Evolutionary conservation across 2,888 invertebrate genomes (phyloP).

Genomic region (Drosophila ezoana): DNA sequence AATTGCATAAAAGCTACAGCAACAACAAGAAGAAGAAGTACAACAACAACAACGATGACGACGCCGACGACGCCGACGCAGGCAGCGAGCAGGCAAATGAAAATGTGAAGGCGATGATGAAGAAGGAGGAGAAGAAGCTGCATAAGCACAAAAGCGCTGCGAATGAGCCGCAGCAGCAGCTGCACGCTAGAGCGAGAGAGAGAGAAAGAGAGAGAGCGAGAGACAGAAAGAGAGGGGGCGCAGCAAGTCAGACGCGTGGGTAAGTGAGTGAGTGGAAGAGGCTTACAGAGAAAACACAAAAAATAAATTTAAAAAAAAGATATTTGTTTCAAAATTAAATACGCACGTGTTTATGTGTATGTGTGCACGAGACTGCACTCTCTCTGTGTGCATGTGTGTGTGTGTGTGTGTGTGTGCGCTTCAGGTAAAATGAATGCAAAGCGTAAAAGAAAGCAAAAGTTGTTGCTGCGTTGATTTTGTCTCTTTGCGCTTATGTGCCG

Average conservation of each 20-base stretch:
- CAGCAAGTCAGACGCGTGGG: constrained; percentile 17
- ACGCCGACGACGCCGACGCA: constrained; percentile 12
- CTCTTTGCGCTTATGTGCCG: constrained; percentile 49
- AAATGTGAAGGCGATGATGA: constrained; percentile 1
- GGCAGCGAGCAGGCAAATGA: constrained; percentile 19
- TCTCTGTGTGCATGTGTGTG: neutral
- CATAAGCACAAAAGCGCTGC: constrained; percentile 2
- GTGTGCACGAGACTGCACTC: constrained; percentile 7
- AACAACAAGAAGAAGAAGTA: constrained; percentile 1
- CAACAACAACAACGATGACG: constrained; percentile 13
- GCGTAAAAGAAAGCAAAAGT: constrained; percentile 74
- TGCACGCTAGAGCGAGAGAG: neutral
- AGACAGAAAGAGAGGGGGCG: neutral
- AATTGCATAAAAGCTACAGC: constrained; percentile 48
- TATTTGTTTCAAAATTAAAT: constrained; percentile 79
- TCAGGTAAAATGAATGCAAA: constrained; percentile 38
- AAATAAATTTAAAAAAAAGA: constrained; percentile 41
- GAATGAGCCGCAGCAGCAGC: neutral
- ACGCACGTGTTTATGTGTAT: constrained; percentile 37
- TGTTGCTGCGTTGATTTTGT: constrained; percentile 64
- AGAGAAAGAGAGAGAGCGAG: neutral
- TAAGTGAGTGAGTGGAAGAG: constrained; percentile 13
- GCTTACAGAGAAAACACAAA: constrained; percentile 24
- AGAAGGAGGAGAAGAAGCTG: constrained; percentile 2
- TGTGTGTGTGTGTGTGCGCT: constrained; percentile 11